Percentiles rank a stretch among this genome's conserved stretches.
phyloP scores from a whole-genome alignment of 2,888 invertebrate species.

The Sabellastarte sp. region DNA sequence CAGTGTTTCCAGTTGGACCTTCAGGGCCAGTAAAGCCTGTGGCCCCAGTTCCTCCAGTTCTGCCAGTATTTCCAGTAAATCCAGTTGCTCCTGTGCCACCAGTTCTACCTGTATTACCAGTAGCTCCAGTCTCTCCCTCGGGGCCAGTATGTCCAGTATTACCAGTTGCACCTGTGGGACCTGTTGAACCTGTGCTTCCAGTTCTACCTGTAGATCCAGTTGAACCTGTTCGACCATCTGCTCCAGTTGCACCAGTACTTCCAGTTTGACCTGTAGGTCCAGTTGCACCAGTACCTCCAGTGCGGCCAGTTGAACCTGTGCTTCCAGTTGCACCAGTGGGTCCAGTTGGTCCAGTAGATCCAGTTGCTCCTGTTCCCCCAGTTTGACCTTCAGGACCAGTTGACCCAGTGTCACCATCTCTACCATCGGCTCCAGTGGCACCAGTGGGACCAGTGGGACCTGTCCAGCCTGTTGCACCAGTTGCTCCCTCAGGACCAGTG shows the following conservation, averaged over 20 bases:
- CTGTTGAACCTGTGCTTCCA: slow-evolving; percentile 1
- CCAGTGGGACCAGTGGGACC: not conserved
- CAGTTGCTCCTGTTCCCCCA: not conserved
- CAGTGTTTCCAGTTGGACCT: slow-evolving; percentile 8
- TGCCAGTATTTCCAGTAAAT: not conserved
- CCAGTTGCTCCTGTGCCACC: slow-evolving; percentile 4
- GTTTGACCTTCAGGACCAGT: not conserved
- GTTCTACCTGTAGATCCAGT: slow-evolving; percentile 1
- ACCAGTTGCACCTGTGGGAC: not conserved
- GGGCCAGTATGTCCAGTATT: slow-evolving; percentile 3
- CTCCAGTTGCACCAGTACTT: slow-evolving; percentile 1
- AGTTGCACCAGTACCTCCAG: not conserved
- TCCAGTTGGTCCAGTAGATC: not conserved
- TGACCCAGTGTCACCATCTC: not conserved
- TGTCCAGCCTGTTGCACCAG: not conserved
- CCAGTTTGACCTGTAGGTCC: slow-evolving; percentile 2
- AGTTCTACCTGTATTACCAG: not conserved
- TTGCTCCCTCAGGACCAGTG: not conserved
- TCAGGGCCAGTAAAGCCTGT: slow-evolving; percentile 8
- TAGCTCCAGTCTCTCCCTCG: slow-evolving; percentile 2
- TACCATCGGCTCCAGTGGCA: not conserved
- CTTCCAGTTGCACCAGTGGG: slow-evolving; percentile 1
- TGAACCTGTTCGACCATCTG: not conserved
- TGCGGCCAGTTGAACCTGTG: not conserved
- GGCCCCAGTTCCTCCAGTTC: slow-evolving; percentile 1